Conservation (phyloP, 2,797 vertebrate species). For the Psittacula derbiana region DNA sequence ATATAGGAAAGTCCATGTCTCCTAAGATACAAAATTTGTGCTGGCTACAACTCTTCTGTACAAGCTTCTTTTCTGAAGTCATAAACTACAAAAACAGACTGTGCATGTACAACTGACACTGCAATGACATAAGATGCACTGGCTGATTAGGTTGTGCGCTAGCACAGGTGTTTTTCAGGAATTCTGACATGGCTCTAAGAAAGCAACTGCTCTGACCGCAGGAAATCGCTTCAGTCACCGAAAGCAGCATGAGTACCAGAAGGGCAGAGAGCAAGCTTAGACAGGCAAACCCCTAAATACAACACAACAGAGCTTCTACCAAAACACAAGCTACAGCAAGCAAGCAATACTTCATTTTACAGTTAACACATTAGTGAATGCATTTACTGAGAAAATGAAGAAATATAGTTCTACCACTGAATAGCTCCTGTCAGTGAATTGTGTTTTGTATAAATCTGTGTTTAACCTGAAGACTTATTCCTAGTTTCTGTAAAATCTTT, state of each 20-base stretch:
- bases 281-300: not conserved
- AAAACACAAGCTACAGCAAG: not conserved
- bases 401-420: not conserved
- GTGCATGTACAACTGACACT: not conserved
- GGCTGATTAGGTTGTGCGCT: not conserved
- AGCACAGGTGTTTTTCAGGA: not conserved
- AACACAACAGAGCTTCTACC: not conserved
- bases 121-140: not conserved
- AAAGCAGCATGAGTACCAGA: not conserved
- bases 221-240: not conserved
- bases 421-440: not conserved
- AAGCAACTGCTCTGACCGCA: not conserved
- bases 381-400: not conserved
- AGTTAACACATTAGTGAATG: not conserved
- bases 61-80: not conserved
- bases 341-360: not conserved
- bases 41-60: not conserved
- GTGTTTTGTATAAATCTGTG: not conserved
- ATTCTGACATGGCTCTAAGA: not conserved
- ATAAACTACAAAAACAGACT: not conserved
- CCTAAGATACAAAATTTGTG: not conserved
- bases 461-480: not conserved
- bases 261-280: not conserved
- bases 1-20: not conserved
- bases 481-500: not conserved